Base-by-base conservation (phyloP, 30 jellyfish, hydroid and myxozoan species). In the Cassiopea andromeda region DNA sequence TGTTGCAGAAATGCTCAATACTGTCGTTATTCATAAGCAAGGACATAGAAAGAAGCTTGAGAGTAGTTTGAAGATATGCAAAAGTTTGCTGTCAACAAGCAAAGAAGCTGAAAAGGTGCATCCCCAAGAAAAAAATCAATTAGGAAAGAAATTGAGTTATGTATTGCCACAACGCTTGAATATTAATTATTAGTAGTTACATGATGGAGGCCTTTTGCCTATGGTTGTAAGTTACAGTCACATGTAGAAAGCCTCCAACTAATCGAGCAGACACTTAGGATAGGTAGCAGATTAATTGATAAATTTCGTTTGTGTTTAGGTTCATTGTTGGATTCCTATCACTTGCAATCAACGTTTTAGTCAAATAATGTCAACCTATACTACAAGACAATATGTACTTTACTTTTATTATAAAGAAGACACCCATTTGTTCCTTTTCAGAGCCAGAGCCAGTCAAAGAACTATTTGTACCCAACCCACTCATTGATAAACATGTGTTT, bases 391-490 rank as follows among this genome's bases (percentile, higher is more conserved):
- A 66, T 2, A 66, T 16, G 15, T 14, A 66, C 43, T 14, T 66
- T 66, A 66, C 45, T 66, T 66, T 19, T 66, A 66, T 15, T 66
- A 66, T 14, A 5, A 15, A 66, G 45, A 66, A 66, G 75, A 66
- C 19, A 66, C 14, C 15, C 64, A 66, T 19, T 66, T 66, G 45
- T 66, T 66, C 75, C 19, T 14, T 66, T 66, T 66, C 45, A 66
- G 75, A 14, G 7, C 75, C 75, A 66, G 45, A 66, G 43, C 45
- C 14, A 14, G 45, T 19, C 14, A 66, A 66, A 66, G 75, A 66
- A 19, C 75, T 66, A 19, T 19, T 66, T 66, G 75, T 66, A 15
- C 75, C 75, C 75, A 66, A 66, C 75, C 75, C 45, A 66, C 75
- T 66, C 43, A 66, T 66, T 66, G 75, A 66, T 66, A 16, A 66